Conservation (phyloP, 1,140 invertebrate genomes). For the Scaptomyza graminum region DNA sequence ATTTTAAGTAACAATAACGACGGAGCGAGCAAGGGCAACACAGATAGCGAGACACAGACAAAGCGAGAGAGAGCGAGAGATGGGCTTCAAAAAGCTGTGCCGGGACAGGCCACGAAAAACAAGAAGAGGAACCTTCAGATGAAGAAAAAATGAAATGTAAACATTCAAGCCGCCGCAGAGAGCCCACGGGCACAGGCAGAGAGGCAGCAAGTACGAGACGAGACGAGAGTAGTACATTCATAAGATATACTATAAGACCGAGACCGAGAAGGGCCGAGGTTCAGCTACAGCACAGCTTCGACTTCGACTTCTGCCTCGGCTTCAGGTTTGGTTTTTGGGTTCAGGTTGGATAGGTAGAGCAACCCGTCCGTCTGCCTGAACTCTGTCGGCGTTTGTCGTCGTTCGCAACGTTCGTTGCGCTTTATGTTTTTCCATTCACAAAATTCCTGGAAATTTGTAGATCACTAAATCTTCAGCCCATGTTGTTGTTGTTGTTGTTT, state of each 20-base stretch:
- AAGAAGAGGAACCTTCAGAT: slow-evolving; percentile 43
- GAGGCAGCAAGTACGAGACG: slow-evolving; percentile 70
- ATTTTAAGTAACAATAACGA: slow-evolving; percentile 80
- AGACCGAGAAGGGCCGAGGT: slow-evolving; percentile 47
- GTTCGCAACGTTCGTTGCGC: slow-evolving; percentile 52
- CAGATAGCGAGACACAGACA: slow-evolving; percentile 1
- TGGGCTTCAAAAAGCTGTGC: slow-evolving; percentile 46
- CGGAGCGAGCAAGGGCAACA: slow-evolving; percentile 6
- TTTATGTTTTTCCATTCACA: slow-evolving; percentile 79
- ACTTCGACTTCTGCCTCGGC: slow-evolving; percentile 38
- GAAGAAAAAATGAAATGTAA: slow-evolving; percentile 13
- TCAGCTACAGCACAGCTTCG: slow-evolving; percentile 56
- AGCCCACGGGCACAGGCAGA: slow-evolving; percentile 28
- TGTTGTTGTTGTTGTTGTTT: slow-evolving; percentile 37
- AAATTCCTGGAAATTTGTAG: slow-evolving; percentile 79
- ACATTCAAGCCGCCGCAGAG: slow-evolving; percentile 20
- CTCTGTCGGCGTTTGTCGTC: slow-evolving; percentile 26
- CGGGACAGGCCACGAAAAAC: slow-evolving; percentile 35
- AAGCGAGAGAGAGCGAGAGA: background rate
- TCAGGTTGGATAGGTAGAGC: slow-evolving; percentile 63
- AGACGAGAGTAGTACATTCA: slow-evolving; percentile 61
- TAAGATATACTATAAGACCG: slow-evolving; percentile 39
- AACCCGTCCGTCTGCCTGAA: slow-evolving; percentile 31
- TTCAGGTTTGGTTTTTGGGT: slow-evolving; percentile 55
- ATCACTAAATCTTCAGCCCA: slow-evolving; percentile 72